Evolutionary conservation across 2,113 vertebrate species (phyloP), one percentile per base, ranked within the genome.

Genomic region (Phaetusa simplex): DNA sequence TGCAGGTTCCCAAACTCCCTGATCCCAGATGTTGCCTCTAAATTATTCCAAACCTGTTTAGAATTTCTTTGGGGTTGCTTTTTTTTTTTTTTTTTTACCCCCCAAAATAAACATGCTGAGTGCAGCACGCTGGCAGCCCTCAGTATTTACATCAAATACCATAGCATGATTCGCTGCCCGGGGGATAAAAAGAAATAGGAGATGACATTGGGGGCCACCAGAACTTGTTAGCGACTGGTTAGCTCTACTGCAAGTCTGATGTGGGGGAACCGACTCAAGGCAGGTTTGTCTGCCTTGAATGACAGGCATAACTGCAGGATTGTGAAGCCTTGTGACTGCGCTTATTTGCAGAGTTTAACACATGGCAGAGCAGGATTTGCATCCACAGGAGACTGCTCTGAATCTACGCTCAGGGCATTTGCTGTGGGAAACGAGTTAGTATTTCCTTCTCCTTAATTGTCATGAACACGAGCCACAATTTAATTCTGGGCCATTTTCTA

Each of bases 381-480:
- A 94, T 80, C 80, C 82, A 69, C 9, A 0, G 76, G 66, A 94
- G 73, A 17, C 78, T 86, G 64, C 82, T 69, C 84, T 72, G 69
- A 91, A 95, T 79, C 27, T 61, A 71, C 20, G 77, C 69, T 90
- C 65, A 76, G 45, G 71, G 66, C 45, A 34, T 45, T 90, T 58
- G 69, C 58, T 80, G 36, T 73, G 58, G 80, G 58, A 88, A 71
- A 71, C 58, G 58, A 78, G 59, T 53, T 88, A 79, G 26, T 53
- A 87, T 82, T 94, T 95, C 58, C 36, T 89, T 40, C 84, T 82
- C 66, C 69, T 73, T 89, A 62, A 82, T 43, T 93, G 78, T 82
- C 32, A 53, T 70, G 84, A 97, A 92, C 93, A 93, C 77, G 58
- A 93, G 27, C 82, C 83, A 91, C 50, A 62, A 45, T 84, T 95